Evolutionary conservation across 2,113 vertebrate genomes (phyloP), one percentile per base, ranked within the genome.

Genomic region (Pachypanchax playfairii): DNA sequence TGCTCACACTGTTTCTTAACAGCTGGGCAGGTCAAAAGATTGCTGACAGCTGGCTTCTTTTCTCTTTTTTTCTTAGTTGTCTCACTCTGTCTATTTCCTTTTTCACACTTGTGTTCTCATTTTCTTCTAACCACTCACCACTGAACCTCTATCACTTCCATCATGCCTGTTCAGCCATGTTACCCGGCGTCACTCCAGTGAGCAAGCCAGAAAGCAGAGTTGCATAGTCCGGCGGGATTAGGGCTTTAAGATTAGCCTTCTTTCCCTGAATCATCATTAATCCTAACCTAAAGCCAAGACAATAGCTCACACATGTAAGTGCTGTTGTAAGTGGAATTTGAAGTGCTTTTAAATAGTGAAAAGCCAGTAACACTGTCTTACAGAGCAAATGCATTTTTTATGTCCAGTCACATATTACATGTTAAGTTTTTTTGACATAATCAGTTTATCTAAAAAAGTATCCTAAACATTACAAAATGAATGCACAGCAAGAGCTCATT

Each of bases 231-330:
- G 15, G 13, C 14, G 43, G 75, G 83, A 88, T 87, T 87, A 85
- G 58, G 28, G 29, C 10, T 70, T 53, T 49, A 72, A 80, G 75
- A 88, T 86, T 86, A 90, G 77, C 74, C 83, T 68, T 76, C 74
- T 78, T 73, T 78, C 79, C 31, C 69, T 56, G 71, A 53, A 85
- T 84, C 85, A 77, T 73, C 58, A 29, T 66, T 88, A 88, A 90
- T 88, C 84, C 77, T 63, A 66, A 72, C 60, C 54, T 49, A 65
- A 57, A 29, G 49, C 68, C 41, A 57, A 65, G 39, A 58, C 53
- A 38, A 43, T 70, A 65, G 53, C 73, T 51, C 56, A 58, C 47
- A 52, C 22, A 59, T 46, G 65, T 36, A 54, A 62, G 28, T 52
- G 44, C 64, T 47, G 31, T 62, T 80, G 80, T 87, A 89, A 73